phyloP scores from a whole-genome alignment of 1,140 invertebrate species.

The Drosophila orosa region DNA sequence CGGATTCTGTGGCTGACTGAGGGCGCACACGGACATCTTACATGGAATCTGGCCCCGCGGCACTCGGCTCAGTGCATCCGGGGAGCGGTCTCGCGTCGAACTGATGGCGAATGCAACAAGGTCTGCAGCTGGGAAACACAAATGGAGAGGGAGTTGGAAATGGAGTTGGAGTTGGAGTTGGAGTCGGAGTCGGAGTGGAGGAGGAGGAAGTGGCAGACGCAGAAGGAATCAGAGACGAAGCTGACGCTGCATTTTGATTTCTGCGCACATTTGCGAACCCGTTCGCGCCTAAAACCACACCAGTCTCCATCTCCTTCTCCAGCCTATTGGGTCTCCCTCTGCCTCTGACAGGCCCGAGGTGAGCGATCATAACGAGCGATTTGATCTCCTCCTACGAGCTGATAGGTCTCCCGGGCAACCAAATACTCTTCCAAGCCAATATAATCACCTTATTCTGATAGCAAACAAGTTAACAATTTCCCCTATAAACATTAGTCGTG shows the following conservation, averaged over 20 bases:
- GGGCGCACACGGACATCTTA: conserved; percentile 78
- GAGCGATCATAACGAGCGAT: conserved; percentile 19
- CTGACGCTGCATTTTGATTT: conserved; percentile 45
- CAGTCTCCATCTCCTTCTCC: background rate
- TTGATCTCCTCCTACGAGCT: background rate
- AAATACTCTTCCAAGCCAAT: conserved; percentile 20
- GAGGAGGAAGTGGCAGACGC: background rate
- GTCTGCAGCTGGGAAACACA: conserved; percentile 13
- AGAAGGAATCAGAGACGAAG: conserved; percentile 7
- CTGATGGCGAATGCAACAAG: conserved; percentile 8
- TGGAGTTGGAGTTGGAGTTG: background rate
- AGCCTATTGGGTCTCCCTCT: background rate
- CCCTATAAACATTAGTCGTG: background rate
- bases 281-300: conserved; percentile 58
- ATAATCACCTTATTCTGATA: background rate
- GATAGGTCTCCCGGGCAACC: background rate
- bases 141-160: background rate
- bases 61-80: conserved; percentile 37
- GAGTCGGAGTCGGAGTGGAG: background rate
- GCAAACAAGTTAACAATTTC: background rate
- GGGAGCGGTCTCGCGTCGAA: conserved; percentile 3
- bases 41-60: conserved; percentile 60
- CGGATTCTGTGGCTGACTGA: conserved; percentile 32
- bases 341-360: background rate
- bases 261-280: conserved; percentile 64